Percentiles rank a stretch among this genome's conserved stretches.
Evolutionary conservation across 1,140 invertebrate genomes (phyloP).

Genomic region (Drosophila pachea): DNA sequence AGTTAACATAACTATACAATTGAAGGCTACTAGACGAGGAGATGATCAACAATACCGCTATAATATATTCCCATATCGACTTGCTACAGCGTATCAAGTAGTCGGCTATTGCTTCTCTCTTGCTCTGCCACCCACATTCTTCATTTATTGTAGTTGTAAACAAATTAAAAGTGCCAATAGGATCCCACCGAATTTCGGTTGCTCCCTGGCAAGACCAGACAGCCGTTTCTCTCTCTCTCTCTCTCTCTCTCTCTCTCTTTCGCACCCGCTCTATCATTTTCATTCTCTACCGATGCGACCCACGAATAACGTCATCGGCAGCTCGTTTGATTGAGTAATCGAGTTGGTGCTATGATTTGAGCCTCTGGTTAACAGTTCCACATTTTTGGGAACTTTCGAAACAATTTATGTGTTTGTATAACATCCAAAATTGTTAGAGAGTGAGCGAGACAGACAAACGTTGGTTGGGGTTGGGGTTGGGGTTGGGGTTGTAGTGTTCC

Average conservation of each 20-base stretch:
- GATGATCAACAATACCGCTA: not conserved
- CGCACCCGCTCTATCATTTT: conserved; percentile 9
- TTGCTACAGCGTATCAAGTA: conserved; percentile 2
- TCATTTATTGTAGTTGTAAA: conserved; percentile 70
- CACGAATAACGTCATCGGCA: conserved; percentile 36
- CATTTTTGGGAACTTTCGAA: conserved; percentile 45
- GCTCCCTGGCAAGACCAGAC: not conserved
- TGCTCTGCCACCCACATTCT: not conserved
- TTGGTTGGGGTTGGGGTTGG: conserved; percentile 11
- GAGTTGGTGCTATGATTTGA: conserved; percentile 59
- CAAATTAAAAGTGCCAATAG: conserved; percentile 72
- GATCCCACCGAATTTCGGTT: conserved; percentile 25
- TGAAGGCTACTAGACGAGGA: too few species aligned
- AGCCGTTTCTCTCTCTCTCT: not conserved
- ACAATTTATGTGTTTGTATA: conserved; percentile 71
- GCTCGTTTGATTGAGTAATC: conserved; percentile 70
- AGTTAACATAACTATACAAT: too few species aligned
- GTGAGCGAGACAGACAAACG: too few species aligned
- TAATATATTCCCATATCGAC: not conserved
- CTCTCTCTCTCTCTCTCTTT: not conserved
- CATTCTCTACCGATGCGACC: conserved; percentile 5
- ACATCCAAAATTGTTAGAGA: conserved; percentile 8
- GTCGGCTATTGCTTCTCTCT: not conserved
- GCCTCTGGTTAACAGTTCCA: conserved; percentile 17
- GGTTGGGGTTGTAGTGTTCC: not conserved